Base-by-base conservation (phyloP, 2,797 vertebrate genomes). In the Distichodus sexfasciatus region DNA sequence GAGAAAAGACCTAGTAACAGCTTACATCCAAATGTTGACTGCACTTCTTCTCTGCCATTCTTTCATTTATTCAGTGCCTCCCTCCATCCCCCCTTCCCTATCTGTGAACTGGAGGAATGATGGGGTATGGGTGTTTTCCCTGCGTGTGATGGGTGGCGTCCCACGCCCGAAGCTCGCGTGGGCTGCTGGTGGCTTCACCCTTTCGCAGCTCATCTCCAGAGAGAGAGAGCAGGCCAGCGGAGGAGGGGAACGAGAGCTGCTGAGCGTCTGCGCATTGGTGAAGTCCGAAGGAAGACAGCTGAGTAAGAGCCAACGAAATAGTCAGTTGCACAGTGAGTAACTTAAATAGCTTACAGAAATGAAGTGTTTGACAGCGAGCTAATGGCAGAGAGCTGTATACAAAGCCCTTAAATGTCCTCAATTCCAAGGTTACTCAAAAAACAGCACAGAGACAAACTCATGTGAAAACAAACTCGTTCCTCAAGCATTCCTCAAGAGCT, bases 21-120 rank as follows among this genome's bases (percentile, higher is more conserved):
- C n/a, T n/a, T n/a, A n/a, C n/a, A n/a, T n/a, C n/a, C 17, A 47
- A 41, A 72, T 14, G 24, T 17, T 31, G 40, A 67, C 64, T 11
- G 2, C 8, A 46, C 12, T 17, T 58, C 43, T 31, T 29, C 15
- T 19, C 41, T 66, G 6, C 50, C 9, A 9, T 12, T 21, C 26
- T 66, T 24, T 63, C n/a, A 9, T 53, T 61, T 47, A 1, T 46
- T 53, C 33, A 92, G 90, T 75, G 10, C 72, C 86, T 81, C 91
- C 91, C 4, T 82, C 74, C 66, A 80, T 92, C 38, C 87, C 87
- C 64, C 53, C 76, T 0, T 84, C 81, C 0, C 62, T 91, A 81
- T 93, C 92, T 1, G 91, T 94, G 71, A 91, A 87, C 58, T 93
- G 93, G 90, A 89, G 84, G 80, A 86, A 81, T 2, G 86, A 87